Base-by-base conservation (phyloP, 2,113 vertebrate genomes). In the Pachypanchax playfairii region DNA sequence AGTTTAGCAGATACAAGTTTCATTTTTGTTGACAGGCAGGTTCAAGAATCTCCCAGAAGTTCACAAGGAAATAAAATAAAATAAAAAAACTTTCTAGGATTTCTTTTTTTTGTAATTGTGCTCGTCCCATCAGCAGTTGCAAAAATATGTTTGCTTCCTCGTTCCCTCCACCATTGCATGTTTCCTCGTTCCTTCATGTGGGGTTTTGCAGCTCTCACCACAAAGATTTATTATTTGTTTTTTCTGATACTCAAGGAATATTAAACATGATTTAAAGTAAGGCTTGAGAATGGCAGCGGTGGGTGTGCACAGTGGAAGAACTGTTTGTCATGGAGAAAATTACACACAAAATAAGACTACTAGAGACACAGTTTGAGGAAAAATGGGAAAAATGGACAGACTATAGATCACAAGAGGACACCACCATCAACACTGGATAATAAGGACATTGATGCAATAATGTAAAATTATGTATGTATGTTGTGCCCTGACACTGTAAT, bases 181-280 rank as follows among this genome's bases (percentile, higher is more conserved):
- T 65, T 78, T 78, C 63, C 70, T 75, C 56, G 35, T 76, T 72
- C 55, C 41, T 25, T 59, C 44, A 6, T 44, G 8, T 28, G 24
- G 43, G 33, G 49, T 38, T 55, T 52, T 31, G 47, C 57, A n/a
- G 17, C 9, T 31, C 48, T 46, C 15, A 38, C 25, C 24, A 55
- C 17, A 60, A 46, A 52, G 21, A 48, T 33, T 9, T n/a, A n/a
- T n/a, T n/a, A n/a, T n/a, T n/a, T n/a, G n/a, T n/a, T n/a, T 35
- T 54, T 64, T 58, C 20, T 33, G 26, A 61, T 56, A 39, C 49
- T 47, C 1, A 0, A 20, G 22, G 12, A 72, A 62, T 71, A 79
- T 61, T 51, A 62, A 59, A 29, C 38, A 69, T 20, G n/a, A 20
- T 9, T 26, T 17, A 15, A 14, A 33, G 9, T 14, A 13, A 78